Percentiles rank a stretch among this genome's conserved stretches.
Evolutionary conservation across 2,888 invertebrate genomes (phyloP).

Genomic region (Hirtodrosophila histrioides): DNA sequence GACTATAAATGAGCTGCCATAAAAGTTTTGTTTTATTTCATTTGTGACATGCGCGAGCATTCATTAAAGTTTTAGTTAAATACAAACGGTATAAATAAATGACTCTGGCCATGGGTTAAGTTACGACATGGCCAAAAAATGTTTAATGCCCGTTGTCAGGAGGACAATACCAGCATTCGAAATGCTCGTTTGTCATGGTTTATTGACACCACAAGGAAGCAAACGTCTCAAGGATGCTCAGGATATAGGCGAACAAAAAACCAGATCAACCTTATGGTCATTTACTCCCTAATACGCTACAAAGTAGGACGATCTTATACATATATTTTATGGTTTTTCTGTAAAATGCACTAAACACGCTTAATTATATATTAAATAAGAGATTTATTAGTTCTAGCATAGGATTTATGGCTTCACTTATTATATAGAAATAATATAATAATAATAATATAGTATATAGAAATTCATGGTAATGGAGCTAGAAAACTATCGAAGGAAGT

Average conservation of each 20-base stretch:
- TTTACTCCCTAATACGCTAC: conserved; percentile 16
- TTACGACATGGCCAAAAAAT: conserved; percentile 11
- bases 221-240: conserved; percentile 1
- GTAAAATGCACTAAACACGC: no score
- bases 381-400: no score
- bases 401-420: no score
- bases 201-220: conserved; percentile 30
- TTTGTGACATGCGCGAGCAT: conserved; percentile 11
- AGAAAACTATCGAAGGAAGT: no score
- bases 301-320: neutral
- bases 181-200: conserved; percentile 40
- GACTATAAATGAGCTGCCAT: conserved; percentile 12
- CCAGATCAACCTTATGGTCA: conserved; percentile 20
- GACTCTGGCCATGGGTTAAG: conserved; percentile 14
- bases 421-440: no score
- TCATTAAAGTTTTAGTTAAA: conserved; percentile 50
- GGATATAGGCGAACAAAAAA: neutral
- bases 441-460: no score
- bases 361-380: no score
- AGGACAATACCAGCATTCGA: conserved; percentile 26
- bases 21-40: conserved; percentile 13
- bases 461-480: no score
- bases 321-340: no score
- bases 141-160: conserved; percentile 25
- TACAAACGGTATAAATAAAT: conserved; percentile 28